Percentiles rank a stretch among this genome's conserved stretches.
phyloP scores from a whole-genome alignment of 2,797 vertebrate genomes.

The Gallinago stenura region DNA sequence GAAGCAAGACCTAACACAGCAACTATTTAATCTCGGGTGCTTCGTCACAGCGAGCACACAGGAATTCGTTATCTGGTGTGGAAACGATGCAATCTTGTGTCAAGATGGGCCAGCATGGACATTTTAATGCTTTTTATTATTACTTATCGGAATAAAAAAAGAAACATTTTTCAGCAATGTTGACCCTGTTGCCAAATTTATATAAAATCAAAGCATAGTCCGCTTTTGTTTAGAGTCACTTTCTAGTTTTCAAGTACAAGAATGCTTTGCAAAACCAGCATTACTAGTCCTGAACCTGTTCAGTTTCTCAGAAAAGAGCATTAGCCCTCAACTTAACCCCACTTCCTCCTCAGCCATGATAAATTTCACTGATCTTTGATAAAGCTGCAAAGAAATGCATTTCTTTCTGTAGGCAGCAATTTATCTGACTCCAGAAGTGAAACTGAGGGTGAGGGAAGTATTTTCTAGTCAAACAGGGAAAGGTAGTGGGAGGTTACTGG shows the following conservation, averaged over 20 bases:
- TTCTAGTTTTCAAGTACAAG: not conserved
- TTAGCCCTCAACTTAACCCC: not conserved
- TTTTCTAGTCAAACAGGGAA: not conserved
- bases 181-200: not conserved
- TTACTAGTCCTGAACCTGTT: not conserved
- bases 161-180: not conserved
- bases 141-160: not conserved
- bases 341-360: not conserved
- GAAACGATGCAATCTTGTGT: not conserved
- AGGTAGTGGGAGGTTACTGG: too few species aligned
- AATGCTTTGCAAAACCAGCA: not conserved
- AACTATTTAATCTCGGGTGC: fast-evolving
- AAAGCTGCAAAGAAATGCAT: not conserved
- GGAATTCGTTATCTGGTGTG: too few species aligned
- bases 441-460: not conserved
- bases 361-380: not conserved
- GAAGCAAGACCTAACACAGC: not conserved
- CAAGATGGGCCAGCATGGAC: not conserved
- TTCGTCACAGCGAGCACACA: fast-evolving
- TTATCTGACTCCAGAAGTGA: not conserved
- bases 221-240: not conserved
- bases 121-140: not conserved
- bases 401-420: not conserved
- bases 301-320: not conserved
- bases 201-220: not conserved